Evolutionary conservation across 2,888 invertebrate genomes (phyloP).

Genomic region (Tigriopus californicus): DNA sequence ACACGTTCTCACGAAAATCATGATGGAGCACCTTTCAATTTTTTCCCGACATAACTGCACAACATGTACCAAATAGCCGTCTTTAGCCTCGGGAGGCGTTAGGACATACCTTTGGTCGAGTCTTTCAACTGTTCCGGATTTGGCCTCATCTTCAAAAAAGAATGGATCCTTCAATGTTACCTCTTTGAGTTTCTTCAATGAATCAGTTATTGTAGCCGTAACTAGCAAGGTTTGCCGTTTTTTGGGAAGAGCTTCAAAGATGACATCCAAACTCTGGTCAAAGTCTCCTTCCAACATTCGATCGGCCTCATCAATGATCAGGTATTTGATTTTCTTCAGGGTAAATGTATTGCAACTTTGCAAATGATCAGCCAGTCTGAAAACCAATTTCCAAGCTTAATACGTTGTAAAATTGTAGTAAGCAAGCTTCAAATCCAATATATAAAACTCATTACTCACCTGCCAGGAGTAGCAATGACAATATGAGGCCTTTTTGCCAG

Average conservation of each 20-base stretch:
- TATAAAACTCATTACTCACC: too few species aligned
- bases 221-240: constrained; percentile 71
- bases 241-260: constrained; percentile 53
- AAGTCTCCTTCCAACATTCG: constrained; percentile 54
- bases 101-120: constrained; percentile 79
- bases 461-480: constrained; percentile 87
- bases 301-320: constrained; percentile 95
- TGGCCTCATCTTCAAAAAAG: constrained; percentile 43
- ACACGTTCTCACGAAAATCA: constrained; percentile 90
- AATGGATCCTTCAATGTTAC: constrained; percentile 25
- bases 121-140: constrained; percentile 63
- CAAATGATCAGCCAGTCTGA: constrained; percentile 62
- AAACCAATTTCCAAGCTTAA: too few species aligned
- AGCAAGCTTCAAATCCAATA: too few species aligned
- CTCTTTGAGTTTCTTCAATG: constrained; percentile 38
- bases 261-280: constrained; percentile 55
- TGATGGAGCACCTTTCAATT: constrained; percentile 57
- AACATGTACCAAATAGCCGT: constrained; percentile 71
- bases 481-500: constrained; percentile 71
- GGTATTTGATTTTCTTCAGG: constrained; percentile 54
- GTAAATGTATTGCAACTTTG: constrained; percentile 65
- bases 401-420: too few species aligned
- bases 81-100: constrained; percentile 72
- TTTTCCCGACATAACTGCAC: constrained; percentile 52
- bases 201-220: constrained; percentile 87